phyloP scores from a whole-genome alignment of 2,888 invertebrate species.

The Drosophila birchii region DNA sequence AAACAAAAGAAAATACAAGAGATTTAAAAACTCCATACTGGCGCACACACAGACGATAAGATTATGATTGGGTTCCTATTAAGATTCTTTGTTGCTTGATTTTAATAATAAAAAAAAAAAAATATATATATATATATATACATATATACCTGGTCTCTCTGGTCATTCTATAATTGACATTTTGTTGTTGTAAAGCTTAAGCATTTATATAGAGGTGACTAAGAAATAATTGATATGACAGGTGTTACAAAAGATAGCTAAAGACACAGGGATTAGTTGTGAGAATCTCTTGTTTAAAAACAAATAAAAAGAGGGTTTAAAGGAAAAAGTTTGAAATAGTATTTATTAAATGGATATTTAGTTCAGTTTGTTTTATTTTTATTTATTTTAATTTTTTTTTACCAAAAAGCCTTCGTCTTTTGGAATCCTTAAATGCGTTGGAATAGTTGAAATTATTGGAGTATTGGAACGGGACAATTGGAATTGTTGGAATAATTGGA shows the following conservation, averaged over 20 bases:
- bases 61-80: conserved; percentile 25
- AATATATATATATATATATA: not conserved
- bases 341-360: too few relatives aligned
- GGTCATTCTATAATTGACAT: conserved; percentile 5
- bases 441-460: not conserved
- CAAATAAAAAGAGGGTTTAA: not conserved
- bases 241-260: not conserved
- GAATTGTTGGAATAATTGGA: not conserved
- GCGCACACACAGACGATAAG: conserved; percentile 22
- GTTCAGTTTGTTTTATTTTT: not conserved
- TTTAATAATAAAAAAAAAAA: not conserved
- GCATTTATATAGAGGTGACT: conserved; percentile 12
- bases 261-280: not conserved
- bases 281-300: not conserved
- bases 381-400: not conserved
- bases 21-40: conserved; percentile 25
- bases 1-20: conserved; percentile 32
- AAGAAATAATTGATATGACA: conserved; percentile 4
- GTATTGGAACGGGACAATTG: not conserved
- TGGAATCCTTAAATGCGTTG: not conserved
- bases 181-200: not conserved
- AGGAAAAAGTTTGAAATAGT: not conserved
- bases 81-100: conserved; percentile 33
- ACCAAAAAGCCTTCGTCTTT: not conserved
- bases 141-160: conserved; percentile 2